Base-by-base conservation (phyloP, 2,797 vertebrate genomes). In the Echiichthys vipera region DNA sequence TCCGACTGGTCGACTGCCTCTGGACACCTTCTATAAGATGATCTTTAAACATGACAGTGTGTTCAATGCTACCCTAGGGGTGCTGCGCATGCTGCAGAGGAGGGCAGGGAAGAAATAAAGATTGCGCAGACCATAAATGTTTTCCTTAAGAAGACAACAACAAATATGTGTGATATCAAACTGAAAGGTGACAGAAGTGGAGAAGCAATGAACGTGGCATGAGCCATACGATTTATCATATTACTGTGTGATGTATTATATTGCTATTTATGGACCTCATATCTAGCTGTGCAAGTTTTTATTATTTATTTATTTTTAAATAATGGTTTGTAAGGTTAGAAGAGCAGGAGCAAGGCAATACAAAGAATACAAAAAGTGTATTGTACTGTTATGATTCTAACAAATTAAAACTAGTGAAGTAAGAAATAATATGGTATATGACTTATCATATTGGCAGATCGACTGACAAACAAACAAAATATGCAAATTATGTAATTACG, bases 21-120 rank as follows among this genome's bases (percentile, higher is more conserved):
- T 93, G 54, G 89, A 91, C 30, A 63, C 87, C 1, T 94, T 94
- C 69, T 92, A 94, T 40, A 93, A 90, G 66, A 88, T 94, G 83
- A 76, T 87, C 64, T 95, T 94, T 74, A 91, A 92, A 57, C 83
- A 93, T 2, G 64, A 79, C 43, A 36, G 14, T 0, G 1, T 88
- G 42, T 85, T 92, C 55, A 90, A 56, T 0, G 84, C 80, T 25
- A 80, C 84, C 14, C 91, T 94, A 1, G 69, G 79, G 4, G 27
- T 94, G 46, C 80, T 93, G 62, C 88, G 85, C 27, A 37, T 94
- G 71, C 56, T 93, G 22, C 85, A 89, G 50, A 83, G 76, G 74
- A 82, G 62, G 63, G 51, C 58, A 17, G 71, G 83, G 24, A 80
- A 71, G 58, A 75, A 69, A 56, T 74, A 12, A 65, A 56, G 7